Conservation (phyloP, 2,888 invertebrate species). For the Brachyptera risi region DNA sequence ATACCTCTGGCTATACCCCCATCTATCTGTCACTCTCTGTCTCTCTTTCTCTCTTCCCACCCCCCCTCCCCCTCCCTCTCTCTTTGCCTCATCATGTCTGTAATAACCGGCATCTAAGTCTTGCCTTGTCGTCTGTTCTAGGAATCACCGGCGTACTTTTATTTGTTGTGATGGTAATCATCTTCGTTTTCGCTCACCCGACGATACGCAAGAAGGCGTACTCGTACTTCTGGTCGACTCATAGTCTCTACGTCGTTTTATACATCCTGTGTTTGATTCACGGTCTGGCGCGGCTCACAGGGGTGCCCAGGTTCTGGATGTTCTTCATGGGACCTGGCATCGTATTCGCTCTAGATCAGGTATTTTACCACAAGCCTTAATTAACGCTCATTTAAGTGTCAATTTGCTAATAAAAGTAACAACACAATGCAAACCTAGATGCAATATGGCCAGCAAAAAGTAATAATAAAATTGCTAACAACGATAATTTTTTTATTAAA, state of each 20-base stretch:
- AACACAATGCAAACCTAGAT: no score
- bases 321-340: constrained; percentile 90
- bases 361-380: constrained; percentile 39
- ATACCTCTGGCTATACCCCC: no score
- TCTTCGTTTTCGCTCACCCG: constrained; percentile 95
- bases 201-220: constrained; percentile 88
- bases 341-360: constrained; percentile 85
- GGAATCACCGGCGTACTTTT: constrained; percentile 83
- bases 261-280: constrained; percentile 85
- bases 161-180: constrained; percentile 88
- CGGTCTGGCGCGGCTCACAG: constrained; percentile 85
- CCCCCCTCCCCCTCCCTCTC: no score
- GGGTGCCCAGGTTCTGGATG: constrained; percentile 89
- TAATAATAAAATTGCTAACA: no score
- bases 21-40: no score
- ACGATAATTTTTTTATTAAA: no score
- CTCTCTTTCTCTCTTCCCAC: no score
- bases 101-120: no score
- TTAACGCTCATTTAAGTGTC: no score
- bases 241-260: constrained; percentile 80
- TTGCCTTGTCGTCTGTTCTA: constrained; percentile 41
- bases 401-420: no score
- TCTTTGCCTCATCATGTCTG: no score
- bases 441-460: no score
- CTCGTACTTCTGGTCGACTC: constrained; percentile 93